These are phyloP conservation scores for Sclerurus mexicanus DNA, from an alignment of 2,113 vertebrate genomes.

Conservation along the genomic window DNA sequence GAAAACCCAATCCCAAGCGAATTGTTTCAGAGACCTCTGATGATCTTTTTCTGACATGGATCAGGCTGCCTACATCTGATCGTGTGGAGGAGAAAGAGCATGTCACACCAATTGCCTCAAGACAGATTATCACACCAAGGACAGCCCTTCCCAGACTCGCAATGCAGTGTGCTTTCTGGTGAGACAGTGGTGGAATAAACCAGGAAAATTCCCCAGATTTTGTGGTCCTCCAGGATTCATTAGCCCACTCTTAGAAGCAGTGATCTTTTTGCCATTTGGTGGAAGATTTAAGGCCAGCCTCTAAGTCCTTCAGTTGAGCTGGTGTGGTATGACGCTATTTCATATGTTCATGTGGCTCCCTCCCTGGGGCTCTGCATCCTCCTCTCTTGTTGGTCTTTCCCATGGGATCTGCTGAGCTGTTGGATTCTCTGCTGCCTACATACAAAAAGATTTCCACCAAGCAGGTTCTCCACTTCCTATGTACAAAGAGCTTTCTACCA, in stretches of 20 bases:
- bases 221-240: neutral
- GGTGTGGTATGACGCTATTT: fast-evolving
- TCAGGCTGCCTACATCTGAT: neutral
- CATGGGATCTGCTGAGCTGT: neutral
- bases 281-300: neutral
- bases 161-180: neutral
- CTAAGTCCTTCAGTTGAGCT: neutral
- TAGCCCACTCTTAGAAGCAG: neutral
- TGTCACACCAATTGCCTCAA: neutral
- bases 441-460: neutral
- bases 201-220: neutral
- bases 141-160: neutral
- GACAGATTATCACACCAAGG: neutral
- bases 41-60: neutral
- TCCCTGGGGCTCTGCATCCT: neutral
- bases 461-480: neutral
- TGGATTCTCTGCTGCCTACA: neutral
- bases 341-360: fast-evolving
- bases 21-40: neutral
- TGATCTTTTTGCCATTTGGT: neutral
- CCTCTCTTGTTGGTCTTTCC: neutral
- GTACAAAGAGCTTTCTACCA: neutral
- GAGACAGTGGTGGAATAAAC: neutral
- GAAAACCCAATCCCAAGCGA: neutral
- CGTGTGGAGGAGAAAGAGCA: neutral